Conservation (phyloP, 1,140 invertebrate species). For the Ladona fulva region DNA sequence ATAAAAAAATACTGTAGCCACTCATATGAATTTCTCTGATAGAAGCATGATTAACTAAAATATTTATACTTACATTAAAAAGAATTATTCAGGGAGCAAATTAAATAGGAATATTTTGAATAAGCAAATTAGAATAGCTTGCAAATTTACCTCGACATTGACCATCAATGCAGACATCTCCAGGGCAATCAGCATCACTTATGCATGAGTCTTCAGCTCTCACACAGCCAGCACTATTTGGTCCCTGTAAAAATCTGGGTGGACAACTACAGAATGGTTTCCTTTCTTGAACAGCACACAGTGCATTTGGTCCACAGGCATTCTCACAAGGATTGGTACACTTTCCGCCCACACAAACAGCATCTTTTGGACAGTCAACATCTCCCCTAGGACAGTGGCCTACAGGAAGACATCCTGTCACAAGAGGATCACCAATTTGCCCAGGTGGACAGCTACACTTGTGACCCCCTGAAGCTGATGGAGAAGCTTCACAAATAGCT, state of each 20-base stretch:
- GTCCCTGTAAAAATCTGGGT: constrained; percentile 49
- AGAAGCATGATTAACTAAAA: no score
- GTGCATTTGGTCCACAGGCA: constrained; percentile 63
- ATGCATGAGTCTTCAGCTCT: constrained; percentile 53
- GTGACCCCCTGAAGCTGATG: constrained; percentile 45
- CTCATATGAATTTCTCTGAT: no score
- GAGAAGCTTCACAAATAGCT: constrained; percentile 60
- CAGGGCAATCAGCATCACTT: constrained; percentile 65
- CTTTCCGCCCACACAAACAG: constrained; percentile 57
- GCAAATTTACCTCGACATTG: constrained; percentile 56
- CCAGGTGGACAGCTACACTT: constrained; percentile 66
- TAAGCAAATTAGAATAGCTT: no score
- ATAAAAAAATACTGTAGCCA: no score
- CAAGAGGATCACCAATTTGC: constrained; percentile 64
- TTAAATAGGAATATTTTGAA: no score
- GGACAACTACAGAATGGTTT: constrained; percentile 66
- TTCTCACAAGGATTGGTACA: constrained; percentile 70
- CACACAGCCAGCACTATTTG: constrained; percentile 58
- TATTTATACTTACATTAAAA: no score
- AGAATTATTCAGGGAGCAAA: no score
- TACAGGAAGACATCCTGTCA: constrained; percentile 62
- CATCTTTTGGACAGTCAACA: constrained; percentile 60
- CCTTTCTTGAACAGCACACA: constrained; percentile 65
- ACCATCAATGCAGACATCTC: constrained; percentile 66
- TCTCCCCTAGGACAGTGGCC: constrained; percentile 61